These are phyloP conservation scores for Podarcis raffonei DNA, from an alignment of 2,113 vertebrate genomes.

Conservation along the genomic window DNA sequence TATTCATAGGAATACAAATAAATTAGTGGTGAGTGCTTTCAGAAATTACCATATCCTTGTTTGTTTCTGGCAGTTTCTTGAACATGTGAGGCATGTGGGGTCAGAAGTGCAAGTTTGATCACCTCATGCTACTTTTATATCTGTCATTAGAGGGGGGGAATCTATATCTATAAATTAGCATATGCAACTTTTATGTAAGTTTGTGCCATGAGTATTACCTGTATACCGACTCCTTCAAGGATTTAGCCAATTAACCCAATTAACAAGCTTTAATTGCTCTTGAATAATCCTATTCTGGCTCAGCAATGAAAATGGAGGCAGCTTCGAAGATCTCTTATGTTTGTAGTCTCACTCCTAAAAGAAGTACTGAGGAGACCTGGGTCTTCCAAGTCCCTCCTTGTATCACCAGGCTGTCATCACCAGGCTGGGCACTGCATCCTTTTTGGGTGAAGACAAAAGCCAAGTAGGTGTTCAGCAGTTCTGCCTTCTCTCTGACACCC, in stretches of 20 bases:
- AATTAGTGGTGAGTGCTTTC: background rate
- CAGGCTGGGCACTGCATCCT: too few species aligned
- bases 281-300: background rate
- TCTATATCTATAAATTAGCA: background rate
- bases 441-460: too few species aligned
- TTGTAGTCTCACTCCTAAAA: background rate
- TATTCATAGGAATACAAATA: constrained; percentile 8
- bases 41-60: background rate
- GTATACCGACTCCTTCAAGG: too few species aligned
- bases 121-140: background rate
- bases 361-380: background rate
- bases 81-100: background rate
- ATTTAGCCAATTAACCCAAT: background rate
- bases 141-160: background rate
- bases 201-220: too few species aligned
- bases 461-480: too few species aligned
- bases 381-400: background rate
- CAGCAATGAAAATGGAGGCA: background rate
- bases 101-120: background rate
- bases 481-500: too few species aligned
- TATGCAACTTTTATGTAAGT: too few species aligned
- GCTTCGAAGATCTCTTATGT: background rate
- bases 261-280: background rate
- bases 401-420: too few species aligned
- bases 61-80: background rate